Conservation (phyloP, 2,797 vertebrate species). For the Okamejei kenojei region DNA sequence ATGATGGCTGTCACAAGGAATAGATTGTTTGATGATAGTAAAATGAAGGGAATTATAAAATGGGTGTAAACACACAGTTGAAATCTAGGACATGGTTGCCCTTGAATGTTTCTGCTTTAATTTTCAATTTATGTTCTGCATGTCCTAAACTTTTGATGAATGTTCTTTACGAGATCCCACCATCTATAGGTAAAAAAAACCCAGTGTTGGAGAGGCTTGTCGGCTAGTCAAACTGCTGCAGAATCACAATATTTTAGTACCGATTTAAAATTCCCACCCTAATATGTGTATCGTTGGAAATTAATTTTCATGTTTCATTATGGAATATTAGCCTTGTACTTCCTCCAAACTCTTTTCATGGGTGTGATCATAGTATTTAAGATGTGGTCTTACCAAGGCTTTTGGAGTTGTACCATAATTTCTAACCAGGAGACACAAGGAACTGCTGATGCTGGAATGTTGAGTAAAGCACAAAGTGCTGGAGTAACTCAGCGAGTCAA, state of each 20-base stretch:
- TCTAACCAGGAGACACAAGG: no score
- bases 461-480: no score
- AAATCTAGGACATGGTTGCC: not conserved
- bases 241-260: not conserved
- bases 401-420: no score
- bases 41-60: not conserved
- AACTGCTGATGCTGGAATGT: no score
- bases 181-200: not conserved
- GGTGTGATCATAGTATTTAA: no score
- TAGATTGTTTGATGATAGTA: not conserved
- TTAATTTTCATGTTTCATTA: no score
- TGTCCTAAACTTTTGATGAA: not conserved
- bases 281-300: no score
- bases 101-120: not conserved
- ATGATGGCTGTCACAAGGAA: not conserved
- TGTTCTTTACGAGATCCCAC: not conserved
- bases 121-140: not conserved
- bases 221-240: not conserved
- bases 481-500: no score
- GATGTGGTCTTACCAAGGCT: no score
- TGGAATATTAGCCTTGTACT: no score
- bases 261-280: not conserved
- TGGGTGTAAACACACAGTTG: not conserved
- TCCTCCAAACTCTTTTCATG: no score
- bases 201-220: not conserved